Evolutionary conservation across 2,113 vertebrate species (phyloP).

Genomic region (Cyanistes caeruleus): DNA sequence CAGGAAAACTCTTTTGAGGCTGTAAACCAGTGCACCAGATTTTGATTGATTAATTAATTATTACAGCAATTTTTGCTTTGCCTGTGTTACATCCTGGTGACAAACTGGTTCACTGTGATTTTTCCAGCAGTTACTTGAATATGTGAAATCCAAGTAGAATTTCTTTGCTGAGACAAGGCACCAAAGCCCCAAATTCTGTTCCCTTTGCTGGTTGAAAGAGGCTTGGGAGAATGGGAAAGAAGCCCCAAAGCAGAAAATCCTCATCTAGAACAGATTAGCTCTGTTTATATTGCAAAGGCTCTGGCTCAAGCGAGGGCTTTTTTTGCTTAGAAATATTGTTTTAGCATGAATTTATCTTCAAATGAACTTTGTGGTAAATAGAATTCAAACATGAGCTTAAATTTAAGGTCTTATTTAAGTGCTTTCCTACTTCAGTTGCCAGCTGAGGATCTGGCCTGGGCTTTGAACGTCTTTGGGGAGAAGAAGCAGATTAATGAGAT

Average conservation of each 20-base stretch:
- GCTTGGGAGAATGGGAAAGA: background rate
- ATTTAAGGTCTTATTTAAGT: slow-evolving; percentile 61
- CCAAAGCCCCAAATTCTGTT: background rate
- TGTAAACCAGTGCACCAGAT: background rate
- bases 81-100: background rate
- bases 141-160: background rate
- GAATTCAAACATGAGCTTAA: slow-evolving; percentile 27
- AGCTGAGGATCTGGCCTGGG: slow-evolving; percentile 28
- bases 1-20: background rate
- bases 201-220: background rate
- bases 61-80: background rate
- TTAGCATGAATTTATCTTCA: slow-evolving; percentile 34
- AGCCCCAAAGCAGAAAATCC: slow-evolving; percentile 16
- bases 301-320: background rate
- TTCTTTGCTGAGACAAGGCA: background rate
- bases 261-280: slow-evolving; percentile 25
- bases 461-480: slow-evolving; percentile 25
- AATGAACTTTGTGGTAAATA: slow-evolving; percentile 34
- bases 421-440: slow-evolving; percentile 24
- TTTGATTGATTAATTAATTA: background rate
- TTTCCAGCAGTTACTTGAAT: background rate
- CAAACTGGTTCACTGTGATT: background rate
- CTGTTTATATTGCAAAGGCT: slow-evolving; percentile 41
- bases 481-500: slow-evolving; percentile 48
- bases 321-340: slow-evolving; percentile 16